These are phyloP conservation scores for Stenoptilia bipunctidactyla DNA, from an alignment of 2,888 invertebrate genomes.

Conservation along the genomic window DNA sequence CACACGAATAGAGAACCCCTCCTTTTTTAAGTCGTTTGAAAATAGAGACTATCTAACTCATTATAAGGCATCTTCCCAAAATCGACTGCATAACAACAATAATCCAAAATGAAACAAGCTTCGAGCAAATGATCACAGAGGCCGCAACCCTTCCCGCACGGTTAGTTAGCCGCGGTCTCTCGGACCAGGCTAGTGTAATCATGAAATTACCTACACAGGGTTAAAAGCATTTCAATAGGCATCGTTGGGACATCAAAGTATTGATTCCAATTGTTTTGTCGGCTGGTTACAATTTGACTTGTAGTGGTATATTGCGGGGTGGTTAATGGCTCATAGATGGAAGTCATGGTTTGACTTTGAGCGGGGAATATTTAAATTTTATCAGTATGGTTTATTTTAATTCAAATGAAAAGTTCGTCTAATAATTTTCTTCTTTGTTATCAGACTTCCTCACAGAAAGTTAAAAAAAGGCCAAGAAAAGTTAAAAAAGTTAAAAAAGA, in stretches of 20 bases:
- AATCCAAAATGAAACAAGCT: conserved; percentile 40
- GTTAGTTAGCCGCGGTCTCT: conserved; percentile 44
- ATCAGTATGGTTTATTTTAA: too few species aligned
- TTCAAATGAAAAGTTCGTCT: too few species aligned
- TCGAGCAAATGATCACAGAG: conserved; percentile 42
- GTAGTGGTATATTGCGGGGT: conserved; percentile 13
- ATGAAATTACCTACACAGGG: conserved; percentile 17
- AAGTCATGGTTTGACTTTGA: too few species aligned
- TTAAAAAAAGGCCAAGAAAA: too few species aligned
- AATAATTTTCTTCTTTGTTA: too few species aligned
- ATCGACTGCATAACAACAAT: conserved; percentile 42
- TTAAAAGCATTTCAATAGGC: conserved; percentile 42
- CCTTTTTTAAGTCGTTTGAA: too few species aligned
- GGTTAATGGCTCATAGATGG: too few species aligned
- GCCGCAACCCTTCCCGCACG: conserved; percentile 50
- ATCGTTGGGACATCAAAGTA: conserved; percentile 38
- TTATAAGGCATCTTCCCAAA: background rate
- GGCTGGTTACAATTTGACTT: background rate
- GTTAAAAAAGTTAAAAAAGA: too few species aligned
- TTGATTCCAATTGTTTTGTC: conserved; percentile 8
- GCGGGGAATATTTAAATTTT: too few species aligned
- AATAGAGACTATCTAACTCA: too few species aligned
- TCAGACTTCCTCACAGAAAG: too few species aligned
- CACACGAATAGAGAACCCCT: too few species aligned
- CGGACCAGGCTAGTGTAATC: conserved; percentile 10